Conservation (phyloP, 2,113 vertebrate genomes). For the Phalacrocorax carbo region DNA sequence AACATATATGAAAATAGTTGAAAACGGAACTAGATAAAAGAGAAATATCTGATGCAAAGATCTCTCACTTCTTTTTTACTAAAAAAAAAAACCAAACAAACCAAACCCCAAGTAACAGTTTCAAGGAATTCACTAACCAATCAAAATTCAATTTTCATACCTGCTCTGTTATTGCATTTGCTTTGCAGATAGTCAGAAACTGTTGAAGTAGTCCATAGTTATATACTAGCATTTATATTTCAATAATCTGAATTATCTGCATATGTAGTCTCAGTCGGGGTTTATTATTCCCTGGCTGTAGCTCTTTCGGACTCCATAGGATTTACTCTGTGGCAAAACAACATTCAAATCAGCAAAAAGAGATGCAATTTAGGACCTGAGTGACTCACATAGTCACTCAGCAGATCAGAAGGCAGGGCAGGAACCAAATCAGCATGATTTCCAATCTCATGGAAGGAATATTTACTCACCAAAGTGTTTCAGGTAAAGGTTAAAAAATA, state of each 20-base stretch:
- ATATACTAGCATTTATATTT: background rate
- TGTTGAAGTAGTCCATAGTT: background rate
- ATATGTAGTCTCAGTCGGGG: background rate
- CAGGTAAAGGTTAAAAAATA: background rate
- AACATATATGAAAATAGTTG: background rate
- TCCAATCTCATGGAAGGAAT: background rate
- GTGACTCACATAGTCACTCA: background rate
- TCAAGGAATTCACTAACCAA: background rate
- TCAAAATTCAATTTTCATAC: background rate
- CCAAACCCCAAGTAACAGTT: background rate
- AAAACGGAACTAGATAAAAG: background rate
- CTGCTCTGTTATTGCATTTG: background rate
- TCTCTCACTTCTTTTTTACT: background rate
- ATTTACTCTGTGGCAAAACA: background rate
- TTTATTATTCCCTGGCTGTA: background rate
- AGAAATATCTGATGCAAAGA: background rate
- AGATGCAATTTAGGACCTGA: background rate
- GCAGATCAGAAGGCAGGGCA: background rate
- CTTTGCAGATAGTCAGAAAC: background rate
- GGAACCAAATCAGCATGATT: background rate
- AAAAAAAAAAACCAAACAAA: background rate
- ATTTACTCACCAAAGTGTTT: background rate
- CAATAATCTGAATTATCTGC: background rate
- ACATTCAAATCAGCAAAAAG: background rate
- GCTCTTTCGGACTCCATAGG: background rate